A percentile compares a stretch with the other conserved stretches of the same genome.
Conservation (phyloP, 2,797 vertebrate genomes). For the Luscinia megarhynchos region DNA sequence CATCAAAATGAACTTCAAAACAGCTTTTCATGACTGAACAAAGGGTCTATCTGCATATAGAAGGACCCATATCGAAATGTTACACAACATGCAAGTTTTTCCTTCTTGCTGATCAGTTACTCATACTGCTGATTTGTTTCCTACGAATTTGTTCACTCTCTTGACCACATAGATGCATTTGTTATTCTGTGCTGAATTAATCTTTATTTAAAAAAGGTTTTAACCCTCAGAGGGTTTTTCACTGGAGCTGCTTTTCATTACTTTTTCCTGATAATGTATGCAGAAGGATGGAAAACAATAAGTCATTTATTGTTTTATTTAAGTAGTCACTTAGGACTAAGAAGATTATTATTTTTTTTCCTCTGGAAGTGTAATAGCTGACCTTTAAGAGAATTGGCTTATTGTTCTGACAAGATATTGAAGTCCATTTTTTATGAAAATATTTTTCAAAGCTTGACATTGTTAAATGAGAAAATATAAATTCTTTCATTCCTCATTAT, state of each 20-base stretch:
- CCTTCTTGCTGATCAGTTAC: not conserved
- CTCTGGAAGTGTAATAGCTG: not conserved
- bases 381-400: slow-evolving; percentile 6
- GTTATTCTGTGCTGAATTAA: not conserved
- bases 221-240: not conserved
- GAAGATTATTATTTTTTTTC: not conserved
- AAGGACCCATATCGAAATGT: not conserved
- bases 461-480: not conserved
- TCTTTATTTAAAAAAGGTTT: not conserved
- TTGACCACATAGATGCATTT: not conserved
- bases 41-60: not conserved
- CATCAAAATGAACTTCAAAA: not conserved
- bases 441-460: not conserved
- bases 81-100: not conserved
- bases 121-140: not conserved
- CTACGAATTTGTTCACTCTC: not conserved
- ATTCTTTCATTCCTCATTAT: not conserved
- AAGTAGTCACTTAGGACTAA: slow-evolving; percentile 38
- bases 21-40: not conserved
- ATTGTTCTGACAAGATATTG: slow-evolving; percentile 1
- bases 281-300: slow-evolving; percentile 16
- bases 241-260: slow-evolving; percentile 3
- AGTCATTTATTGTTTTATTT: slow-evolving; percentile 31
- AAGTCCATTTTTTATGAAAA: not conserved
- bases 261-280: not conserved